Evolutionary conservation across 2,113 vertebrate species (phyloP).

Genomic region (Columbina picui): DNA sequence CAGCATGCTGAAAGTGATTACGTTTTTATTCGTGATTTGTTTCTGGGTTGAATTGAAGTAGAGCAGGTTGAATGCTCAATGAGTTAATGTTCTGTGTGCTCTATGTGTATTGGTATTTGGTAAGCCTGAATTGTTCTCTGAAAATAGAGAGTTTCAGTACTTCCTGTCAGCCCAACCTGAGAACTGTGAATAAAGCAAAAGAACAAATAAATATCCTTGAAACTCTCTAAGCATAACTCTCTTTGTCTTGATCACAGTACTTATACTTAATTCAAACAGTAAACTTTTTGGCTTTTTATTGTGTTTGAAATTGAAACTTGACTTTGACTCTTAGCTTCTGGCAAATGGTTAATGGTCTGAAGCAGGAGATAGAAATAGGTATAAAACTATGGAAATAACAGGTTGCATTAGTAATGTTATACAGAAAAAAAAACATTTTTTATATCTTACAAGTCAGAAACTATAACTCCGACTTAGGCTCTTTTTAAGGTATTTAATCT

Average conservation of each 20-base stretch:
- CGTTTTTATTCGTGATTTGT: slow-evolving; percentile 28
- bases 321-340: not conserved
- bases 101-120: not conserved
- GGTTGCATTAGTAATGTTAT: not conserved
- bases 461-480: not conserved
- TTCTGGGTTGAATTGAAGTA: not conserved
- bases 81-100: slow-evolving; percentile 3
- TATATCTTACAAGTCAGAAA: not conserved
- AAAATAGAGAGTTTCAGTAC: not conserved
- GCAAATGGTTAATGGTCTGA: not conserved
- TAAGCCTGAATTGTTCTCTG: not conserved
- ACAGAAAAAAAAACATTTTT: not conserved
- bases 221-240: not conserved
- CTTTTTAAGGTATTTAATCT: not conserved
- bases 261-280: not conserved
- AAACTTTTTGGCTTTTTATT: not conserved
- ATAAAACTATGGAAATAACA: not conserved
- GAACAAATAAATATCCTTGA: not conserved
- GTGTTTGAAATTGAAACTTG: not conserved
- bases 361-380: not conserved
- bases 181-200: not conserved
- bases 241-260: not conserved
- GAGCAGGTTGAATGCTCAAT: not conserved
- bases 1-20: not conserved
- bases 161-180: not conserved